Percentiles rank a stretch among this genome's conserved stretches.
Conservation (phyloP, 2,113 vertebrate species). For the Mellivora capensis region DNA sequence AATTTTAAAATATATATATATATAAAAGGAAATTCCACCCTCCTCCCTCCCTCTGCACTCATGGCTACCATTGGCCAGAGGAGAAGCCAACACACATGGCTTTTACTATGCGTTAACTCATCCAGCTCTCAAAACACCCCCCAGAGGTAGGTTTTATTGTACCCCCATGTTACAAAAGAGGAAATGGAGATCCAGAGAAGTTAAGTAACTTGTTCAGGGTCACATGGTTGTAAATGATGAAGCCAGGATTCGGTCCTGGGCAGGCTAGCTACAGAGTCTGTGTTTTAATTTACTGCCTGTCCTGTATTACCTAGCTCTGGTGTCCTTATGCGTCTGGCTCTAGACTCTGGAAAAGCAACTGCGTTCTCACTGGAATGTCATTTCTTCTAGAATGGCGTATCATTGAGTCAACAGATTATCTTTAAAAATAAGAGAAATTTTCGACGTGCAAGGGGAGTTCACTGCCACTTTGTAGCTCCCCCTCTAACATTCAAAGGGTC, state of each 20-base stretch:
- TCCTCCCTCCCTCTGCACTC: not conserved
- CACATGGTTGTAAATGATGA: not conserved
- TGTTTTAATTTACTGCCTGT: not conserved
- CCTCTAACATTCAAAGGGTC: not conserved
- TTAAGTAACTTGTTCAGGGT: not conserved
- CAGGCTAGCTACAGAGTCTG: not conserved
- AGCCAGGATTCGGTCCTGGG: not conserved
- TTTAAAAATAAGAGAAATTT: not conserved
- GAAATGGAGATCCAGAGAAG: not conserved
- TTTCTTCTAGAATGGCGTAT: slow-evolving; percentile 53
- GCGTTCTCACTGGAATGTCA: slow-evolving; percentile 60
- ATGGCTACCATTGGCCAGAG: not conserved
- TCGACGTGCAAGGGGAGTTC: not conserved
- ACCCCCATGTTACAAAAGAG: not conserved
- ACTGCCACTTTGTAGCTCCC: not conserved
- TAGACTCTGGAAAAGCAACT: slow-evolving; percentile 44
- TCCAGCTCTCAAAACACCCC: not conserved
- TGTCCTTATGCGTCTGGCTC: not conserved
- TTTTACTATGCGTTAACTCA: not conserved
- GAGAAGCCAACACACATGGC: not conserved
- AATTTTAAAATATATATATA: not conserved
- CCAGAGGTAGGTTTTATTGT: not conserved
- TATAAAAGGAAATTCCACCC: not conserved
- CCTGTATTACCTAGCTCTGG: not conserved
- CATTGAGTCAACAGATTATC: not conserved